Base-by-base conservation (phyloP, 1,140 invertebrate species). In the Drosophila seguyi region DNA sequence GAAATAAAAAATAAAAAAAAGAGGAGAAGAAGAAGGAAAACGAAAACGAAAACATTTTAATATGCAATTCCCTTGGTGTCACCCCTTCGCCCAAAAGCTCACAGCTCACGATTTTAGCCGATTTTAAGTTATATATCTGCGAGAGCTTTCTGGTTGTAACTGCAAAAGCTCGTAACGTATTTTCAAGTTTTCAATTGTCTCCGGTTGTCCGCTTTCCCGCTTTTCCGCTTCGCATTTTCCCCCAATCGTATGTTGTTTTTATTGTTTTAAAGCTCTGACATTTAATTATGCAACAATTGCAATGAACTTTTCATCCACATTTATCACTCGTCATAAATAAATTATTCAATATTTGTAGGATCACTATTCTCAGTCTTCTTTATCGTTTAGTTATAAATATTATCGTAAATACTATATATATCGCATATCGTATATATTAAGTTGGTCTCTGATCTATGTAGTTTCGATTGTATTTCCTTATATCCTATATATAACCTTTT, bases 211-310 rank as follows among this genome's bases (percentile, higher is more conserved):
- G 39, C n/a, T n/a, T n/a, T n/a, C n/a, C n/a, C n/a, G n/a, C n/a
- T 41, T 55, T 53, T 41, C 25, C 22, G 42, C 20, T 66, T 53
- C 53, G 7, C 34, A 47, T 66, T 58, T 58, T 71, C n/a, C 41
- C 50, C 13, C 27, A 10, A 10, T 29, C 13, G 1, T 29, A 3
- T 27, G 39, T 75, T 68, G 44, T 18, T 38, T 47, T 55, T 75
- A 55, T 75, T 60, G 38, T 66, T 44, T 56, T 5, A 80, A 60
- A 84, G 81, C 81, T 84, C 75, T 52, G 16, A 36, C 65, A 71
- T 53, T 85, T 72, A 85, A 85, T 85, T 85, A 85, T 85, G 78
- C 81, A 85, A 85, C 45, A 39, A 39, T 39, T 34, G 55, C 45
- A 41, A 47, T 22, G 22, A 85, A 86, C 78, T 86, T 86, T 86